phyloP scores from a whole-genome alignment of 1,140 invertebrate species.

The Homarus americanus region DNA sequence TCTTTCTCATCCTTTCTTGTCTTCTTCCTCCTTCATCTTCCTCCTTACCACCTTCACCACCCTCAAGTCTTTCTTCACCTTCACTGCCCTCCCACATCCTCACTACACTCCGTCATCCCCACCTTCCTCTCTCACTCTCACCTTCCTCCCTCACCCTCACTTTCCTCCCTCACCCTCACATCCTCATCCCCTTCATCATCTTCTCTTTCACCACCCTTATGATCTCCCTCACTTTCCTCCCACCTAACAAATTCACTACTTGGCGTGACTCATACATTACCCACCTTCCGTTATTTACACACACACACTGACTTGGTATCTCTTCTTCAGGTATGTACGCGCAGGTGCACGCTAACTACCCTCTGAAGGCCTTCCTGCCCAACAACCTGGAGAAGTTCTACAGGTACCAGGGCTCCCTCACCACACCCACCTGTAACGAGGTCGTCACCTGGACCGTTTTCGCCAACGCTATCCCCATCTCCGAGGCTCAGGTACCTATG shows the following conservation, averaged over 20 bases:
- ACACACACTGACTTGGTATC: too few relatives aligned
- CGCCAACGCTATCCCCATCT: slow-evolving; percentile 59
- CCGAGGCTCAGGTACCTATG: slow-evolving; percentile 54
- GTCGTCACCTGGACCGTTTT: slow-evolving; percentile 81
- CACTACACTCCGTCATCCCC: background rate
- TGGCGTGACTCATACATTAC: too few relatives aligned
- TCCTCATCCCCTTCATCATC: too few relatives aligned
- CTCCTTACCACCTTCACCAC: background rate
- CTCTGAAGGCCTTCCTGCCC: slow-evolving; percentile 80
- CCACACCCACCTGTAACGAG: slow-evolving; percentile 76
- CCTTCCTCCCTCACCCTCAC: background rate
- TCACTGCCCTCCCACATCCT: background rate
- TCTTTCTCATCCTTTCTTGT: background rate
- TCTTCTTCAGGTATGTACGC: slow-evolving; percentile 35
- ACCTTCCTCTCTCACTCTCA: background rate
- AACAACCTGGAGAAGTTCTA: slow-evolving; percentile 83
- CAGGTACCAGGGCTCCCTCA: slow-evolving; percentile 84
- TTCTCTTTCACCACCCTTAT: too few relatives aligned
- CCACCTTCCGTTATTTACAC: too few relatives aligned
- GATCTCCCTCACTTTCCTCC: too few relatives aligned
- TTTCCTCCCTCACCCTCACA: background rate
- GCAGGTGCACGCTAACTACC: slow-evolving; percentile 24
- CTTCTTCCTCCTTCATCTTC: background rate
- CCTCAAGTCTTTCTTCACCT: background rate
- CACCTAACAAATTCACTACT: too few relatives aligned